These are phyloP conservation scores for Arctopsyche grandis DNA, from an alignment of 1,140 invertebrate species.

Conservation along the genomic window DNA sequence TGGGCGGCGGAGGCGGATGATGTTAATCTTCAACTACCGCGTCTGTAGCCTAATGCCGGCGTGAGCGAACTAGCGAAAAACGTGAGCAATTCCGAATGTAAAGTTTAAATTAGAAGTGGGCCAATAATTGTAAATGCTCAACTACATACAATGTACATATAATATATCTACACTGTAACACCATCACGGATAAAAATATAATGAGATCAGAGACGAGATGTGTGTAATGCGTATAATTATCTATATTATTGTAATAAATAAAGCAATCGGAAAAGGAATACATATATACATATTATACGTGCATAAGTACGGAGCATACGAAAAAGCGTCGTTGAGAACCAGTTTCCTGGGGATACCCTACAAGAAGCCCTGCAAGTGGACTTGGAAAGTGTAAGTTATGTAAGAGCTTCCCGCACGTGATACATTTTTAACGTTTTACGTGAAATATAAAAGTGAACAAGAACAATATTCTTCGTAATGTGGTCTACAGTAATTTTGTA, in stretches of 20 bases:
- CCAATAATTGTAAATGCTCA: too few relatives aligned
- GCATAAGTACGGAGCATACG: background rate
- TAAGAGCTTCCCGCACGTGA: background rate
- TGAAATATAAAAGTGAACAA: too few relatives aligned
- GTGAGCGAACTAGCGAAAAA: slow-evolving; percentile 14
- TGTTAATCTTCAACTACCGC: slow-evolving; percentile 34
- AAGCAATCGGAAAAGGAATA: background rate
- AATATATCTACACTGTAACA: too few relatives aligned
- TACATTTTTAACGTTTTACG: background rate
- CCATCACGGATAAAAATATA: too few relatives aligned
- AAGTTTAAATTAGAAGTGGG: slow-evolving; percentile 1
- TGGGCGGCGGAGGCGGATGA: slow-evolving; percentile 28
- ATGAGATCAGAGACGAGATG: too few relatives aligned
- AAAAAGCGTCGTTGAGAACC: slow-evolving; percentile 6
- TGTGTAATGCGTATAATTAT: too few relatives aligned
- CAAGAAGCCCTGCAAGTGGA: slow-evolving; percentile 34
- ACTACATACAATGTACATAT: too few relatives aligned
- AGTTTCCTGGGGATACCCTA: slow-evolving; percentile 28
- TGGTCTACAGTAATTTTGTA: too few relatives aligned
- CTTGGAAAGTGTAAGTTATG: slow-evolving; percentile 32
- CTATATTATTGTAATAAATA: too few relatives aligned
- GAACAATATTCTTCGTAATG: too few relatives aligned
- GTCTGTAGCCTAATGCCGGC: slow-evolving; percentile 14
- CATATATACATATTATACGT: background rate
- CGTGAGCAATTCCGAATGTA: background rate